Evolutionary conservation across 1,140 invertebrate genomes (phyloP).

Genomic region (Pomphorhynchus laevis): DNA sequence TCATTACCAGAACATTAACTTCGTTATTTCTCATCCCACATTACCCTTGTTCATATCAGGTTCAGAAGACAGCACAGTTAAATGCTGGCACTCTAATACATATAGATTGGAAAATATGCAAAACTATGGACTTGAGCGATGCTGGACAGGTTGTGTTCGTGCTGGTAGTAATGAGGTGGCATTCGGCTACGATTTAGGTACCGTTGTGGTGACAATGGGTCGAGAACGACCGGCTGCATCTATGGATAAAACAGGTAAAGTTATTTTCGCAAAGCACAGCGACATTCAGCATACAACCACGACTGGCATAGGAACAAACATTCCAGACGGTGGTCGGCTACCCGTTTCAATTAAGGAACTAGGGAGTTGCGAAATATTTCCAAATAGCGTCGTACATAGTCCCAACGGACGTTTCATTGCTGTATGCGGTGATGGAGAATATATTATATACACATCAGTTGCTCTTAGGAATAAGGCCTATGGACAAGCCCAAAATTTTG

Average conservation of each 20-base stretch:
- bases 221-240: slow-evolving; percentile 89
- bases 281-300: slow-evolving; percentile 90
- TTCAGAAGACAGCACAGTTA: slow-evolving; percentile 42
- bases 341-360: slow-evolving; percentile 79
- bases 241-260: slow-evolving; percentile 78
- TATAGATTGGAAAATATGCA: slow-evolving; percentile 47
- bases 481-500: slow-evolving; percentile 84
- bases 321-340: slow-evolving; percentile 58
- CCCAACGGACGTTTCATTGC: slow-evolving; percentile 88
- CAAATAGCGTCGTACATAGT: slow-evolving; percentile 85
- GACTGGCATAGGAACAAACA: slow-evolving; percentile 22
- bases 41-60: slow-evolving; percentile 79
- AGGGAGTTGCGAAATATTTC: slow-evolving; percentile 96
- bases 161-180: slow-evolving; percentile 81
- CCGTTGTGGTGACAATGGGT: slow-evolving; percentile 61
- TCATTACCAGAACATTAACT: slow-evolving; percentile 72
- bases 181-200: slow-evolving; percentile 86
- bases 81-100: slow-evolving; percentile 25
- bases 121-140: slow-evolving; percentile 83
- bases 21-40: slow-evolving; percentile 63
- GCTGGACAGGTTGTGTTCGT: slow-evolving; percentile 79
- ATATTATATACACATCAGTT: slow-evolving; percentile 97
- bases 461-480: slow-evolving; percentile 88
- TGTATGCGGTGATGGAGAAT: slow-evolving; percentile 94
- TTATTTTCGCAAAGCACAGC: slow-evolving; percentile 84